Evolutionary conservation across 2,797 vertebrate species (phyloP).

Genomic region (Sylvilagus floridanus): DNA sequence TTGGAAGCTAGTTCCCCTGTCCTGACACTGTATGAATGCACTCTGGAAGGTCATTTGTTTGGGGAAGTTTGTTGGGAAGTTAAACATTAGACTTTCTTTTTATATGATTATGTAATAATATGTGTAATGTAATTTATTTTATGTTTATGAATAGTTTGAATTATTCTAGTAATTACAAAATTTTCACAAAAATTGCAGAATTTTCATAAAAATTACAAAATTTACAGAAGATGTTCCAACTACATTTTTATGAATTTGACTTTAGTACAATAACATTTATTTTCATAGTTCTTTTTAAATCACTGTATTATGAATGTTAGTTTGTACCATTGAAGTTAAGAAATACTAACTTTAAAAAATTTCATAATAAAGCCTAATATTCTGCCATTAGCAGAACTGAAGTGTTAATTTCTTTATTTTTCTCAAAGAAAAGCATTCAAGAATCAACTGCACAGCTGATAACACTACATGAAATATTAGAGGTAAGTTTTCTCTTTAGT

Average conservation of each 20-base stretch:
- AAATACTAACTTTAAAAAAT: constrained; percentile 46
- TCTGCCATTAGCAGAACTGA: constrained; percentile 14
- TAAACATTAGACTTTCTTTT: constrained; percentile 26
- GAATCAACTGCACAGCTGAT: constrained; percentile 73
- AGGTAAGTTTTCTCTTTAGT: constrained; percentile 84
- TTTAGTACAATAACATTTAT: constrained; percentile 45
- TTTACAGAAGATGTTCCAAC: background rate
- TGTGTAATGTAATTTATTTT: background rate
- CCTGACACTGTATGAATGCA: background rate
- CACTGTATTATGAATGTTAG: background rate
- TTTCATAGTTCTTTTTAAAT: constrained; percentile 55
- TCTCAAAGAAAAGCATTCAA: constrained; percentile 76
- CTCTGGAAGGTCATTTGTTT: constrained; percentile 2
- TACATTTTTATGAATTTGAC: constrained; percentile 38
- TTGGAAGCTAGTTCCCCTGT: constrained; percentile 8
- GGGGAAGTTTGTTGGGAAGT: background rate
- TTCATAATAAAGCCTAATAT: background rate
- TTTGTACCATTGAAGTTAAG: constrained; percentile 1
- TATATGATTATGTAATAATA: background rate
- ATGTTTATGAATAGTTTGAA: constrained; percentile 56
- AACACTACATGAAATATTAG: constrained; percentile 85
- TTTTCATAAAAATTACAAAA: too few species aligned
- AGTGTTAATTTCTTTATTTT: constrained; percentile 73
- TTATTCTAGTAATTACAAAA: constrained; percentile 19
- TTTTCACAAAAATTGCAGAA: background rate